Base-by-base conservation (phyloP, 2,113 vertebrate genomes). In the Alosa alosa region DNA sequence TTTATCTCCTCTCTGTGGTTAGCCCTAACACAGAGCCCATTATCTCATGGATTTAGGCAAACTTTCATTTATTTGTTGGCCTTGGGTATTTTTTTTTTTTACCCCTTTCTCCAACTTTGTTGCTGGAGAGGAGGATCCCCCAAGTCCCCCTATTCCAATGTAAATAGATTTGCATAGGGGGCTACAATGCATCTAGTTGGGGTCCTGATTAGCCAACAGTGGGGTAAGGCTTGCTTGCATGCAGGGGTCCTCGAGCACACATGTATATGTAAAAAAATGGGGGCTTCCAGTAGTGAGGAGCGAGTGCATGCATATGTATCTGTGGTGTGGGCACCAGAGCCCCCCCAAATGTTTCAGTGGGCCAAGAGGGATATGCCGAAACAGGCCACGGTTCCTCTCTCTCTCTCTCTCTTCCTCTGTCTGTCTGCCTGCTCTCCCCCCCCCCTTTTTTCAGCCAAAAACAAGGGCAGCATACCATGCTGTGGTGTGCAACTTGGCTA, bases 21-120 rank as follows among this genome's bases (percentile, higher is more conserved):
- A 97, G 98, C 97, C 96, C 96, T 96, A 97, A 98, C 97, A 98
- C 98, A 96, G 97, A 96, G 94, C 97, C 97, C 96, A 98, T 99
- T 99, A 98, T 99, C 96, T 97, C 95, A 92, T 96, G 97, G 98
- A 98, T 99, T 99, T 98, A 97, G 95, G 96, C 96, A 96, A 97
- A 97, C 95, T 97, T 98, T 97, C 96, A 97, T 98, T 98, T 97
- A 96, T 98, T 97, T 97, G 96, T 96, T 97, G 96, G 96, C 94
- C 93, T 95, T 93, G 94, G 95, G 96, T 96, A 94, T 86, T 93
- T 90, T 93, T 92, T 90, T 87, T 85, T 36, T 78, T 39, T 39
- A 36, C 72, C 72, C 36, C 84, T 86, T 84, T 86, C 86, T 96
- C 95, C 93, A 96, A 94, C 94, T 96, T 92, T 91, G 93, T 95